Evolutionary conservation across 2,888 invertebrate species (phyloP).

Genomic region (Vannuccia rotundouncinata): DNA sequence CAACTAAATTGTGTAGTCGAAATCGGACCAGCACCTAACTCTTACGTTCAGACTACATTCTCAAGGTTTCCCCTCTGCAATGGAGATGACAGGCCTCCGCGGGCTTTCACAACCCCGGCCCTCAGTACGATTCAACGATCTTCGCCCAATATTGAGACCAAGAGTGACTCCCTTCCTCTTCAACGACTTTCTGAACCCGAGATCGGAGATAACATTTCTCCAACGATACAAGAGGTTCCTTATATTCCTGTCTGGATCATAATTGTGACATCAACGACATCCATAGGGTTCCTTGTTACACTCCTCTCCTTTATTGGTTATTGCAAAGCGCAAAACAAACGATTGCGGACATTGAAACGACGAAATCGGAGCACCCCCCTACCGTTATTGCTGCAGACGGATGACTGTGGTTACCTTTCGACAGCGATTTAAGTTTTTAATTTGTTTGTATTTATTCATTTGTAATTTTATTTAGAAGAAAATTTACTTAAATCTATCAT

Average conservation of each 20-base stretch:
- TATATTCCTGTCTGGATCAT: background rate
- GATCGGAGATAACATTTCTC: background rate
- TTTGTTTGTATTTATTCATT: too few relatives aligned
- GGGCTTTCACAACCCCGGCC: background rate
- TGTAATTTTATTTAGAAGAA: too few relatives aligned
- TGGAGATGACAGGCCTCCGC: background rate
- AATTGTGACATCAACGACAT: background rate
- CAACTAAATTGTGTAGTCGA: background rate
- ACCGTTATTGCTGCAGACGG: background rate
- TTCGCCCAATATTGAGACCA: background rate
- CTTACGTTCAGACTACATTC: background rate
- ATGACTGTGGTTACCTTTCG: background rate
- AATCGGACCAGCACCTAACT: background rate
- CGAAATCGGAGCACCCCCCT: background rate
- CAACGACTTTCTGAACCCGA: background rate
- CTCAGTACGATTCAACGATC: background rate
- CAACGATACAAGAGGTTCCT: background rate
- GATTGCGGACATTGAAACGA: background rate
- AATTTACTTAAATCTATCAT: too few relatives aligned
- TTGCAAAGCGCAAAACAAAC: background rate
- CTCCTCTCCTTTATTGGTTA: background rate
- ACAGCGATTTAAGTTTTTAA: background rate
- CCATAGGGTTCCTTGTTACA: background rate
- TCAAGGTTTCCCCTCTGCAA: background rate
- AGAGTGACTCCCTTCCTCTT: background rate